Evolutionary conservation across 2,888 invertebrate genomes (phyloP), one percentile per base, ranked within the genome.

Genomic region (Hirtodrosophila cameraria): DNA sequence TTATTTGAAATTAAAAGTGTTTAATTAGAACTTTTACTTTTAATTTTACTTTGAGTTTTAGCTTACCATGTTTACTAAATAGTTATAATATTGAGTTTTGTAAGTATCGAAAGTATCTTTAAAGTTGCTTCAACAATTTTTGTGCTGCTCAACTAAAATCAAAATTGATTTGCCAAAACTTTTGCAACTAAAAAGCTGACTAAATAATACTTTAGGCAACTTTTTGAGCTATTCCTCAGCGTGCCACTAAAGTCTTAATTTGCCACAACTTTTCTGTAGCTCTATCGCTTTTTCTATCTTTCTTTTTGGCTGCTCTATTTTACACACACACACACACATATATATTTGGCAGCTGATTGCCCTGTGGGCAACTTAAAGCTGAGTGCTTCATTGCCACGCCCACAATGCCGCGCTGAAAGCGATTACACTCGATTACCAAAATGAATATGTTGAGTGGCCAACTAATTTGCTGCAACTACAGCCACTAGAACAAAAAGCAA

Each of bases 341-440:
- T 7, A 25, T 27, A 28, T 36, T 43, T 35, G 27, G 63, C 63
- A 58, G 63, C 63, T 65, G 58, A 35, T 49, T 65, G 46, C 38
- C 63, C 31, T 13, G 33, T 18, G 58, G 48, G 43, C 59, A 63
- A 36, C 6, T 43, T 49, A 2, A 20, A 53, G 63, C 43, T 18
- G 42, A 31, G 33, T 58, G 33, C 52, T 35, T 46, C 45, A 45
- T 48, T 38, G 70, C 18, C 55, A 61, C 70, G 70, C 70, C 66
- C 70, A 43, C 49, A 33, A n/a, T 18, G 39, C 13, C 39, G 52
- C 43, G 59, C 50, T 53, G 39, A 57, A 70, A 57, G 67, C 62
- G 75, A 68, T 75, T 75, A 75, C 76, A 62, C 65, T 75, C 76
- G 75, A 75, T 75, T 75, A 76, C 69, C 76, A 59, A 75, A 75